phyloP scores from a whole-genome alignment of 2,888 invertebrate genomes.

The Lepetodrilus schrolli region DNA sequence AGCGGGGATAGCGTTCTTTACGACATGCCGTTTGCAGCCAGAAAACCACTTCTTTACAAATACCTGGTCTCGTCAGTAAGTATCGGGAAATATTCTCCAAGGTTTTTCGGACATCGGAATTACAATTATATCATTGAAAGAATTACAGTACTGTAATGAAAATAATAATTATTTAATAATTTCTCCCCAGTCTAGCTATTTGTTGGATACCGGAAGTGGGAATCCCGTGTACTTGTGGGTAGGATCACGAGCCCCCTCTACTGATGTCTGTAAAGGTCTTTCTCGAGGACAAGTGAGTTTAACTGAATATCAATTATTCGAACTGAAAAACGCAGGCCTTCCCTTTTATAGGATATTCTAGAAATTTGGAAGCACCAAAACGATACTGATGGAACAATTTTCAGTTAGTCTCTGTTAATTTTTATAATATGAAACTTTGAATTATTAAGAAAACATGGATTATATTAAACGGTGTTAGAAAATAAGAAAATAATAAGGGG shows the following conservation, averaged over 20 bases:
- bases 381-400: no score
- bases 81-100: background rate
- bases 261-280: conserved; percentile 46
- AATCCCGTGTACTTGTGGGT: conserved; percentile 59
- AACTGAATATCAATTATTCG: no score
- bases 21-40: conserved; percentile 63
- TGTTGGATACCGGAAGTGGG: conserved; percentile 55
- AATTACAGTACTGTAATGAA: no score
- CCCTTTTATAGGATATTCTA: background rate
- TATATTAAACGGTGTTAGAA: no score
- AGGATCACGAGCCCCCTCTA: conserved; percentile 49
- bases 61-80: conserved; percentile 58
- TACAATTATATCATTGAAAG: no score
- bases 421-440: no score
- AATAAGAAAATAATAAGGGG: no score
- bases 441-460: no score
- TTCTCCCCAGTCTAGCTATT: conserved; percentile 55
- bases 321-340: background rate
- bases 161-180: no score
- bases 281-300: conserved; percentile 53
- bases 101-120: no score
- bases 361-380: no score
- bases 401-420: no score
- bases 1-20: conserved; percentile 58
- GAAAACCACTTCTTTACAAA: conserved; percentile 57